Conservation (phyloP, 1,140 invertebrate species). For the Dryas iulia region DNA sequence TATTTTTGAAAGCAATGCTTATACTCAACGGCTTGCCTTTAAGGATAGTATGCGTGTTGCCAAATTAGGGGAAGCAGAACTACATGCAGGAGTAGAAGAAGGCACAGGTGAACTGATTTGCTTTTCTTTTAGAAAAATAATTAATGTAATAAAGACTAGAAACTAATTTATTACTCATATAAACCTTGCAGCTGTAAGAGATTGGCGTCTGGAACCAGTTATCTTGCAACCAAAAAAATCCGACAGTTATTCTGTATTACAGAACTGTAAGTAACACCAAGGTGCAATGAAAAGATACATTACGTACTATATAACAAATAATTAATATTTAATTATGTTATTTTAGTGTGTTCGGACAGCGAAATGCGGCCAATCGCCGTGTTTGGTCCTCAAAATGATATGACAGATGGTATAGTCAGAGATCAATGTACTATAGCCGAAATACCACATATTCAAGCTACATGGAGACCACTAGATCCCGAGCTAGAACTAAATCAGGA, state of each 20-base stretch:
- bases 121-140: neutral
- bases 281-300: too few species aligned
- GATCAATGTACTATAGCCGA: conserved; percentile 86
- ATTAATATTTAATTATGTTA: neutral
- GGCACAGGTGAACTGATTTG: neutral
- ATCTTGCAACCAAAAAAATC: conserved; percentile 43
- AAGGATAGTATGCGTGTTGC: conserved; percentile 57
- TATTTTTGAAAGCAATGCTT: conserved; percentile 47
- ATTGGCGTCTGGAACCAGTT: conserved; percentile 45
- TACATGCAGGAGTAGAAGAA: neutral
- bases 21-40: conserved; percentile 51
- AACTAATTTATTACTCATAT: neutral
- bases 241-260: conserved; percentile 62
- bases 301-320: too few species aligned
- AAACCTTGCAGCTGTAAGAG: conserved; percentile 34
- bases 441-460: conserved; percentile 87
- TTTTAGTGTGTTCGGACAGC: conserved; percentile 82
- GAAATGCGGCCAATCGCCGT: conserved; percentile 83
- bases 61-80: conserved; percentile 18
- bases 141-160: neutral
- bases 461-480: conserved; percentile 82
- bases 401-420: conserved; percentile 83
- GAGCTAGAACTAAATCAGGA: conserved; percentile 31
- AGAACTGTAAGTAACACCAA: conserved; percentile 45
- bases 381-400: conserved; percentile 87